Evolutionary conservation across 2,797 vertebrate genomes (phyloP).

Genomic region (Oreonectes daqikongensis): DNA sequence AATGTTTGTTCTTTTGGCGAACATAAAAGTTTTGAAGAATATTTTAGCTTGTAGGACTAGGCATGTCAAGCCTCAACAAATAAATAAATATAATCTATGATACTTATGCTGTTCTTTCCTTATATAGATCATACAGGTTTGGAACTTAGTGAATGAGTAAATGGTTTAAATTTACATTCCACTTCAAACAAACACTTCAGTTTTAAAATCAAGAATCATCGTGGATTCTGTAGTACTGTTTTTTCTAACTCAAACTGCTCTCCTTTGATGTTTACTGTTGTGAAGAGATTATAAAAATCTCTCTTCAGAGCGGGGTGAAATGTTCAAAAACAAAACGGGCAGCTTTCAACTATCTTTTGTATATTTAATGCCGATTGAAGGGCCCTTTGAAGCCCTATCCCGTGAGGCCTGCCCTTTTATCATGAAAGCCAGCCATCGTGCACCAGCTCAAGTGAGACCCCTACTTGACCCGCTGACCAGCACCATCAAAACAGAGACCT

Average conservation of each 20-base stretch:
- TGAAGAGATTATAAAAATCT: conserved; percentile 10
- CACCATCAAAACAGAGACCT: conserved; percentile 41
- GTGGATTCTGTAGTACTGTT: neutral
- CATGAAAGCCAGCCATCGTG: conserved; percentile 59
- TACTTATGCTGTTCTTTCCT: neutral
- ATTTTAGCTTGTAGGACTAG: no score
- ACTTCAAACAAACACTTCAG: neutral
- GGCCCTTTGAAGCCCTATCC: conserved; percentile 59
- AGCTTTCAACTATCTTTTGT: conserved; percentile 53
- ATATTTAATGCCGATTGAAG: conserved; percentile 59
- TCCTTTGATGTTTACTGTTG: neutral
- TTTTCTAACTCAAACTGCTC: neutral
- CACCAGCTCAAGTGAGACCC: conserved; percentile 1
- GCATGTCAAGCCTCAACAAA: no score
- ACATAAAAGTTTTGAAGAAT: neutral
- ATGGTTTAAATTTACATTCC: neutral
- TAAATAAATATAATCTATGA: no score
- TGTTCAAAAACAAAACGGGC: conserved; percentile 8
- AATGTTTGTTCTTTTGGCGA: neutral
- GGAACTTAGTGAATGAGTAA: neutral
- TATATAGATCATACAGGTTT: neutral
- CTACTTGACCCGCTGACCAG: conserved; percentile 38
- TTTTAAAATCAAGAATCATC: neutral
- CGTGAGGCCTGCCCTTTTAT: conserved; percentile 57
- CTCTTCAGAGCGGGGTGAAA: neutral